These are phyloP conservation scores for Andricus grossulariae DNA, from an alignment of 1,140 invertebrate species.

Conservation along the genomic window DNA sequence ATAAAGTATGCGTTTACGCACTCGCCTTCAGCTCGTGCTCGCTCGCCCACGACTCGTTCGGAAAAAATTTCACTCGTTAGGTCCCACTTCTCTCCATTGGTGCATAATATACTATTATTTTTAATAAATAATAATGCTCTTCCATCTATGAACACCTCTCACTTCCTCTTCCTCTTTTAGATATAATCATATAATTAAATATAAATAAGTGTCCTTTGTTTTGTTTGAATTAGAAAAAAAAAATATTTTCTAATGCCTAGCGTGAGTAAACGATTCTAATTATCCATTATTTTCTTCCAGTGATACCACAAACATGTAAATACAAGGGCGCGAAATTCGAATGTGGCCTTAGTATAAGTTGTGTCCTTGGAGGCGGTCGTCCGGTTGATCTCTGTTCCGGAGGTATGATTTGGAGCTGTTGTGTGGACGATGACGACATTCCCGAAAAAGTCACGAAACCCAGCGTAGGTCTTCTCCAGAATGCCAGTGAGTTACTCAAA, in stretches of 20 bases:
- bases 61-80: too few relatives aligned
- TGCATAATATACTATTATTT: too few relatives aligned
- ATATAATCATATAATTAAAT: too few relatives aligned
- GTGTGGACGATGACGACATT: constrained; percentile 85
- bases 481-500: constrained; percentile 86
- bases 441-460: constrained; percentile 76
- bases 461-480: constrained; percentile 81
- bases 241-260: constrained; percentile 31
- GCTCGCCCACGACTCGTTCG: too few relatives aligned
- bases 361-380: constrained; percentile 89
- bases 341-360: constrained; percentile 92
- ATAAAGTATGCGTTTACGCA: too few relatives aligned
- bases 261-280: constrained; percentile 29
- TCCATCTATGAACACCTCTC: too few relatives aligned
- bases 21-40: too few relatives aligned
- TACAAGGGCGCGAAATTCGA: constrained; percentile 92
- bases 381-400: constrained; percentile 94
- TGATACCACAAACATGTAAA: constrained; percentile 94
- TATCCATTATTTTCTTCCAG: constrained; percentile 77
- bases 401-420: constrained; percentile 95
- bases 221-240: background rate
- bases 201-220: background rate
- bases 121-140: too few relatives aligned
- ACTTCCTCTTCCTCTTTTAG: too few relatives aligned
- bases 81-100: too few relatives aligned